Conservation (phyloP, 2,888 invertebrate species). For the Trimorus sp. region DNA sequence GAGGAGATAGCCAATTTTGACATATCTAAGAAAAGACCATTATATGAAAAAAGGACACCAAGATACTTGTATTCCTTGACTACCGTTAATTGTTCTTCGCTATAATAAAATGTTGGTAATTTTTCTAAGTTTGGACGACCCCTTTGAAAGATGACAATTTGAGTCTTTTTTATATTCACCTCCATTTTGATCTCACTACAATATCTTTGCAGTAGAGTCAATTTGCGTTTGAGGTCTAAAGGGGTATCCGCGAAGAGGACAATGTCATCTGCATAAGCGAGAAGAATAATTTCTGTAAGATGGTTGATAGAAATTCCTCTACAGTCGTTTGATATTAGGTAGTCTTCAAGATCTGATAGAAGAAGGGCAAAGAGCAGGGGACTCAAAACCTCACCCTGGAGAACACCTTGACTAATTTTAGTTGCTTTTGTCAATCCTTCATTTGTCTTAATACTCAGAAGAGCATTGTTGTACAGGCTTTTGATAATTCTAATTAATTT, state of each 20-base stretch:
- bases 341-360: conserved; percentile 6
- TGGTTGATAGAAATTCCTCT: conserved; percentile 13
- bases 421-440: not conserved
- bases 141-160: conserved; percentile 25
- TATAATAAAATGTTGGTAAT: no score
- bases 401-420: conserved; percentile 10
- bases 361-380: conserved; percentile 18
- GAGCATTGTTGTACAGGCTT: not conserved
- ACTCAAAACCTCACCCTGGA: conserved; percentile 21
- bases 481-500: conserved; percentile 1
- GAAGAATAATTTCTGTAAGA: conserved; percentile 9
- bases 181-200: not conserved
- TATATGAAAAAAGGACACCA: conserved; percentile 12
- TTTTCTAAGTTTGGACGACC: no score
- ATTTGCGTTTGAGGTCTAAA: conserved; percentile 6
- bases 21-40: no score
- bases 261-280: conserved; percentile 20
- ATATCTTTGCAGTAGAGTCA: not conserved
- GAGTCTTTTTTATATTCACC: conserved; percentile 15
- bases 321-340: not conserved
- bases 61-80: conserved; percentile 8
- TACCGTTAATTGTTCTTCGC: conserved; percentile 8
- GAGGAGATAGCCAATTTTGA: no score
- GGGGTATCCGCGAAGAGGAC: conserved; percentile 4
- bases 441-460: not conserved